phyloP scores from a whole-genome alignment of 2,888 invertebrate species.

The Cheilosia variabilis region DNA sequence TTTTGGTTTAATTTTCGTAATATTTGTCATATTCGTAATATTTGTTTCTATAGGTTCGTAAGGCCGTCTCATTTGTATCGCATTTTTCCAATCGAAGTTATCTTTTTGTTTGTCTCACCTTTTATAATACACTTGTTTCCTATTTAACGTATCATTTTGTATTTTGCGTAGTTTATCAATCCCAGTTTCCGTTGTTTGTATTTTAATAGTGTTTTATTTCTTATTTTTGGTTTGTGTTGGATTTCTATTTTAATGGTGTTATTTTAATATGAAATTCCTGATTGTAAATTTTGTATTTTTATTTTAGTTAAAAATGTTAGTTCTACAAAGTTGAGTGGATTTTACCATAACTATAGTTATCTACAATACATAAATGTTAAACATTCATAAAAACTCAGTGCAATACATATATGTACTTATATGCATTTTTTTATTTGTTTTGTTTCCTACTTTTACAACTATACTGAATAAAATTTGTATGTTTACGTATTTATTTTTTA shows the following conservation, averaged over 20 bases:
- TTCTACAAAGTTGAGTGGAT: constrained; percentile 54
- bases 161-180: constrained; percentile 65
- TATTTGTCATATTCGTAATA: constrained; percentile 79
- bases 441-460: constrained; percentile 46
- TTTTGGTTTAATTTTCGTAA: constrained; percentile 57
- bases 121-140: constrained; percentile 36
- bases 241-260: constrained; percentile 74
- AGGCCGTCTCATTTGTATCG: constrained; percentile 76
- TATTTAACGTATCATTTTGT: constrained; percentile 27
- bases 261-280: constrained; percentile 77
- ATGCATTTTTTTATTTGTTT: constrained; percentile 49
- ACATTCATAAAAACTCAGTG: constrained; percentile 74
- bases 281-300: constrained; percentile 69
- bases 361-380: constrained; percentile 65
- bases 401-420: constrained; percentile 59
- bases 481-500: constrained; percentile 68
- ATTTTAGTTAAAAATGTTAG: constrained; percentile 31
- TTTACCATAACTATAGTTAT: constrained; percentile 46
- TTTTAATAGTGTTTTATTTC: constrained; percentile 41
- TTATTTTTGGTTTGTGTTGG: constrained; percentile 46
- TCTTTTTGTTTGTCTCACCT: constrained; percentile 24
- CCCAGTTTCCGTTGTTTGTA: constrained; percentile 55
- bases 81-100: constrained; percentile 63
- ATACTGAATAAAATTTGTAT: constrained; percentile 70
- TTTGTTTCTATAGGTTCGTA: constrained; percentile 77